Evolutionary conservation across 1,140 invertebrate species (phyloP).

Genomic region (Pachyrhynchus sulphureomaculatus): DNA sequence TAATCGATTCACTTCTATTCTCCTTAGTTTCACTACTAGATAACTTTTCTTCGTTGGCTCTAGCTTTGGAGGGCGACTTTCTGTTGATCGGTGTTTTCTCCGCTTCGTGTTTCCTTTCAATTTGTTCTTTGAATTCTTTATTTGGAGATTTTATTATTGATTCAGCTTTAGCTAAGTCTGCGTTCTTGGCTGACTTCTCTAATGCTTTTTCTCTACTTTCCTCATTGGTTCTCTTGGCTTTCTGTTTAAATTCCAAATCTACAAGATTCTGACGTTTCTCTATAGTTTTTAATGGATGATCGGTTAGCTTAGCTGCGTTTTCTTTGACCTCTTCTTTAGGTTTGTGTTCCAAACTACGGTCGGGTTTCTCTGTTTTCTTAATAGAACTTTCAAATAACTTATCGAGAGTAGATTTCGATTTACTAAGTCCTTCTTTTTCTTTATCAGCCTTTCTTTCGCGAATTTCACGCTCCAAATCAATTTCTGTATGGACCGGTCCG

Average conservation of each 20-base stretch:
- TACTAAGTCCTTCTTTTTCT: slow-evolving; percentile 51
- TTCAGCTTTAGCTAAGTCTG: slow-evolving; percentile 24
- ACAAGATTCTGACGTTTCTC: not conserved
- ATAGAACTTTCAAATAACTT: slow-evolving; percentile 56
- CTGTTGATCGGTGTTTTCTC: slow-evolving; percentile 30
- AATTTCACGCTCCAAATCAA: slow-evolving; percentile 59
- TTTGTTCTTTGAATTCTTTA: slow-evolving; percentile 32
- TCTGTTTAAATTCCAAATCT: not conserved
- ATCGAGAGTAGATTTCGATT: slow-evolving; percentile 55
- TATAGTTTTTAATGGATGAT: not conserved
- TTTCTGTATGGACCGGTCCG: slow-evolving; percentile 32
- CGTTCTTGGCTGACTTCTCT: slow-evolving; percentile 17
- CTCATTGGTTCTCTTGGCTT: not conserved
- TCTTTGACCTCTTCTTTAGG: slow-evolving; percentile 17
- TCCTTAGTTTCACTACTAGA: slow-evolving; percentile 31
- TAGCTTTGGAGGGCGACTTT: slow-evolving; percentile 33
- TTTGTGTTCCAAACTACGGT: too few species aligned
- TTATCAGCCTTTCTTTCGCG: slow-evolving; percentile 57
- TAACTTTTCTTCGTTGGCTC: slow-evolving; percentile 38
- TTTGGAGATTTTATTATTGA: slow-evolving; percentile 24
- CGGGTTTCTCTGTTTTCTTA: slow-evolving; percentile 40
- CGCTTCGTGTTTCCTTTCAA: slow-evolving; percentile 19
- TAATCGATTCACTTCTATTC: slow-evolving; percentile 29
- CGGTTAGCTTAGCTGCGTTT: not conserved
- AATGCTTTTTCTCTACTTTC: not conserved